Evolutionary conservation across 2,113 vertebrate species (phyloP).

Genomic region (Eulemur macaco): DNA sequence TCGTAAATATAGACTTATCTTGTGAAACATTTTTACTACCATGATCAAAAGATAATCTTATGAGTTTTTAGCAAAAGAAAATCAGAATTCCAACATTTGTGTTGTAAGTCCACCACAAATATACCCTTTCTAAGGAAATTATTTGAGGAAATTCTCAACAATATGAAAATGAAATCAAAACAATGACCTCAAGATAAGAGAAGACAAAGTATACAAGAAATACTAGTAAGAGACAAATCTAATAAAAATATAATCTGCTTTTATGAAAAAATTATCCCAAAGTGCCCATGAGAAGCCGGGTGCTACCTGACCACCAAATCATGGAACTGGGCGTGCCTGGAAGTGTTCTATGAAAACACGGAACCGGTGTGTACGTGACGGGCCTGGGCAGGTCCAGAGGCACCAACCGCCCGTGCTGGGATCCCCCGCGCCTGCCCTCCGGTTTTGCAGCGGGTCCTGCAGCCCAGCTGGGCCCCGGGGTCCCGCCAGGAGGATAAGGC

Average conservation of each 20-base stretch:
- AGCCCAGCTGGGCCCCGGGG: not conserved
- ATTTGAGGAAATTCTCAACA: not conserved
- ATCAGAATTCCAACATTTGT: not conserved
- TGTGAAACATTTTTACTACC: not conserved
- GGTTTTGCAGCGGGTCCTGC: not conserved
- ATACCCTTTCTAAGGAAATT: not conserved
- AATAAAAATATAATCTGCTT: not conserved
- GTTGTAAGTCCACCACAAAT: not conserved
- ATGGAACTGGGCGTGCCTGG: not conserved
- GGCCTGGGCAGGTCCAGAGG: not conserved
- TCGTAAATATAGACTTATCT: not conserved
- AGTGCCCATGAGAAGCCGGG: not conserved
- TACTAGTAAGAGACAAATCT: not conserved
- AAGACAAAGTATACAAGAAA: not conserved
- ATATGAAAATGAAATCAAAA: not conserved
- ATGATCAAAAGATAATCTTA: not conserved
- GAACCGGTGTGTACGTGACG: not conserved
- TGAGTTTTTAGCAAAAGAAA: not conserved
- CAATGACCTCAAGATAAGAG: not conserved
- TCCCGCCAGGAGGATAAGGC: too few relatives aligned
- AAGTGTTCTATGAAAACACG: not conserved
- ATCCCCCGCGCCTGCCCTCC: not conserved
- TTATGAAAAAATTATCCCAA: not conserved
- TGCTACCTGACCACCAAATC: not conserved
- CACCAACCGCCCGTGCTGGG: not conserved